Base-by-base conservation (phyloP, 2,797 vertebrate species). In the Aphelocoma californica region DNA sequence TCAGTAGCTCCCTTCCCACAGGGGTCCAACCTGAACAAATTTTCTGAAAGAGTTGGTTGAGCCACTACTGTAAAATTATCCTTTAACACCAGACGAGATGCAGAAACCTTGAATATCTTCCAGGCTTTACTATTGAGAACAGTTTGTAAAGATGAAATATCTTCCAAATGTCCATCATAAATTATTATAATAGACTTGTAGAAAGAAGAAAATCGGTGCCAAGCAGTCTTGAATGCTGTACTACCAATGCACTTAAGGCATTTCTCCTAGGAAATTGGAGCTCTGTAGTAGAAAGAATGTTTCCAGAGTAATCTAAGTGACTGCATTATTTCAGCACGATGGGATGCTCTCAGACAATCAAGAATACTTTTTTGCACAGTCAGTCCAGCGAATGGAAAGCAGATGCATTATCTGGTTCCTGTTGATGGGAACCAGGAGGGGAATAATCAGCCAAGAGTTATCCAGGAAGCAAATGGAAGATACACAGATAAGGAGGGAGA, bases 261-360 rank as follows among this genome's bases (percentile, higher is more conserved):
- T 90, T 91, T 72, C 50, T 84, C 26, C 51, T 64, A 67, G 72
- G 88, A 73, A 88, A 84, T 64, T 47, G 42, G 57, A 95, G 69
- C 88, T 66, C 58, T 83, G 64, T 20, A 80, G 90, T 44, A 86
- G 74, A 82, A 94, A 95, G 57, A 64, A 56, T 84, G 78, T 72
- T 94, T 90, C 53, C 64, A 85, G 77, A 91, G 85, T 21, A 28
- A 72, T 87, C 58, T 54, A 42, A 85, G 67, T 89, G 79, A 32
- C 84, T 86, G 32, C 51, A 58, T 93, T 92, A 91, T 56, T 93
- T 73, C 66, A 71, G 51, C 84, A 78, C 24, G 38, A 53, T 72
- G 58, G 84, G 56, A 82, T 93, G 51, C 67, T 95, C 86, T 82
- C 29, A 85, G 64, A 64, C 80, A 90, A 82, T 93, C 66, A 91